Conservation (phyloP, 2,113 vertebrate genomes). For the Papio anubis region DNA sequence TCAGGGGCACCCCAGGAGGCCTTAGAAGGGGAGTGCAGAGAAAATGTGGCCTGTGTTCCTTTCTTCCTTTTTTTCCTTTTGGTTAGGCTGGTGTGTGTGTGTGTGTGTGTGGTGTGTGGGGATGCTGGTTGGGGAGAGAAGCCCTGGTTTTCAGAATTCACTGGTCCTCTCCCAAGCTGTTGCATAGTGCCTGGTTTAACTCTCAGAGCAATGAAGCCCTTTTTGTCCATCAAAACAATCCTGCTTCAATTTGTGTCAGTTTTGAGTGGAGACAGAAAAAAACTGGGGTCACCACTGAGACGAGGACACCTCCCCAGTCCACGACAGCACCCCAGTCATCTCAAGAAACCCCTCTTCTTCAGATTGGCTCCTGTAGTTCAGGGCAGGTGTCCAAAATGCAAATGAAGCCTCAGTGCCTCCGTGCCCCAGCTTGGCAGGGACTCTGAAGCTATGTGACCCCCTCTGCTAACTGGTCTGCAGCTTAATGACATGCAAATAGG, state of each 20-base stretch:
- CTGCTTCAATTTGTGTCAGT: background rate
- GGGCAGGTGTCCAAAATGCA: constrained; percentile 60
- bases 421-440: constrained; percentile 58
- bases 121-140: background rate
- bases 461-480: constrained; percentile 49
- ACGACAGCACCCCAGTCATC: background rate
- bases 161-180: background rate
- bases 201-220: background rate
- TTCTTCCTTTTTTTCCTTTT: background rate
- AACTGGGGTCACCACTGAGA: background rate
- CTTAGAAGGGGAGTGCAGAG: background rate
- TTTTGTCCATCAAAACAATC: background rate
- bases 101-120: background rate
- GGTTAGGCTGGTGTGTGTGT: background rate
- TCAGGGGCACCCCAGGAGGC: constrained; percentile 33
- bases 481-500: constrained; percentile 70
- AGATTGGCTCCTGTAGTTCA: background rate
- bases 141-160: background rate
- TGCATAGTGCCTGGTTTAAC: background rate
- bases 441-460: constrained; percentile 56
- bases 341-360: constrained; percentile 32
- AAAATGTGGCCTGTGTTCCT: background rate
- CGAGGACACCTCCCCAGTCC: background rate
- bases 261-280: background rate
- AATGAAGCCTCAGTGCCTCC: background rate